Conservation (phyloP, 2,113 vertebrate genomes). For the Falco punctatus region DNA sequence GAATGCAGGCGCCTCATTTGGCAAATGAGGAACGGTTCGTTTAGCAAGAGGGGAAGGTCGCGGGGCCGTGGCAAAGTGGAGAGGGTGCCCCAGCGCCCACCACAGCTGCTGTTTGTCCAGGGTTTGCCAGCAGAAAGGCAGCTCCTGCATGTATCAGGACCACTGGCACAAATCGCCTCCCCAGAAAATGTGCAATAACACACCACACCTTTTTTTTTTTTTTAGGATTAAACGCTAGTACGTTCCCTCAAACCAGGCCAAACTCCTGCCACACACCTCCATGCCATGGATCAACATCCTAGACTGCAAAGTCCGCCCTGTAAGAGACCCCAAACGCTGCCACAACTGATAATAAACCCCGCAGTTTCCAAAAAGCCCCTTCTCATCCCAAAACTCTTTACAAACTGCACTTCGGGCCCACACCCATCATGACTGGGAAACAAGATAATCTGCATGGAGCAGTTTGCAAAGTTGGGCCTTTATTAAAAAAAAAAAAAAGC, state of each 20-base stretch:
- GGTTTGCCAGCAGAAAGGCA: not conserved
- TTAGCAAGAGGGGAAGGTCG: not conserved
- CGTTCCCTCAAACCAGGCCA: not conserved
- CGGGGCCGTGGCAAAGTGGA: rapidly evolving
- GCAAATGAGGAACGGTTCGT: not conserved
- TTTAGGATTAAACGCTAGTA: not conserved
- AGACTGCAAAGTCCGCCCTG: rapidly evolving
- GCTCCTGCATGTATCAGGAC: not conserved
- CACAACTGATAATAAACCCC: not conserved
- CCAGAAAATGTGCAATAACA: rapidly evolving
- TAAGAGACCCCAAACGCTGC: not conserved
- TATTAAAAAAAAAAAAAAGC: not conserved
- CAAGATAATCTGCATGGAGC: rapidly evolving
- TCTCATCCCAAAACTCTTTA: not conserved
- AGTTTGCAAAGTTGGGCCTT: not conserved
- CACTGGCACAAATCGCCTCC: not conserved
- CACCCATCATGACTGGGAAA: not conserved
- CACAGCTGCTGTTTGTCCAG: rapidly evolving
- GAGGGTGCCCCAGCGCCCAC: not conserved
- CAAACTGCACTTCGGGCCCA: rapidly evolving
- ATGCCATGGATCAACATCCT: rapidly evolving
- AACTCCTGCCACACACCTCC: not conserved
- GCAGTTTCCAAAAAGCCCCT: rapidly evolving
- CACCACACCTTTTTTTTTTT: not conserved
- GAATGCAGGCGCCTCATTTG: not conserved